Evolutionary conservation across 2,797 vertebrate species (phyloP).

Genomic region (Xenops minutus): DNA sequence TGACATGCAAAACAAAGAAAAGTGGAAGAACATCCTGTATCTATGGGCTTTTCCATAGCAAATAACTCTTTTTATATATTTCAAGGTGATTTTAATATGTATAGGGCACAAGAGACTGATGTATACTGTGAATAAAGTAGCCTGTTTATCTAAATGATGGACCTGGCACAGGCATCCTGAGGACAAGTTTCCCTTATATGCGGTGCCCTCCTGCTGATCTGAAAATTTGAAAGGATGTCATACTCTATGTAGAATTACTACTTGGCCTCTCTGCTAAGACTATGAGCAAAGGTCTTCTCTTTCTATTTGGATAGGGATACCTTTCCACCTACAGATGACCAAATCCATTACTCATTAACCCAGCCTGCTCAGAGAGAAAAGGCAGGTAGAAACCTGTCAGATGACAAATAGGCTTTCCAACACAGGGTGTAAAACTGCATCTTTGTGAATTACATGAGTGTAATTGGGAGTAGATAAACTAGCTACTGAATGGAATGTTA

Average conservation of each 20-base stretch:
- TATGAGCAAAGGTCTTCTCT: neutral
- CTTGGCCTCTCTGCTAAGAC: neutral
- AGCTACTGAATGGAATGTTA: neutral
- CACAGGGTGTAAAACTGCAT: neutral
- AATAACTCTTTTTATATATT: neutral
- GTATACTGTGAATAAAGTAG: neutral
- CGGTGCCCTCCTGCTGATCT: neutral
- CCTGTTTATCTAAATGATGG: neutral
- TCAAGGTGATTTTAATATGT: neutral
- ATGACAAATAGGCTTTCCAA: neutral
- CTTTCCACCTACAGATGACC: neutral
- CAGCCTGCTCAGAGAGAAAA: neutral
- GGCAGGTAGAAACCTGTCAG: fast-evolving
- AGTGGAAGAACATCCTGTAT: neutral
- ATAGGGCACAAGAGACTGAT: neutral
- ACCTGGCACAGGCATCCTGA: neutral
- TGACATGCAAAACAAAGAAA: neutral
- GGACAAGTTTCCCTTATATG: neutral
- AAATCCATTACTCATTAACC: neutral
- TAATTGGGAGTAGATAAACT: neutral
- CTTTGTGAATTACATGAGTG: neutral
- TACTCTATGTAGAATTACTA: neutral
- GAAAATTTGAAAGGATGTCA: neutral
- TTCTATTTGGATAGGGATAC: neutral
- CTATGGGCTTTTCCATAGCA: neutral